Base-by-base conservation (phyloP, 2,888 invertebrate species). In the Drosophila fungiperda region DNA sequence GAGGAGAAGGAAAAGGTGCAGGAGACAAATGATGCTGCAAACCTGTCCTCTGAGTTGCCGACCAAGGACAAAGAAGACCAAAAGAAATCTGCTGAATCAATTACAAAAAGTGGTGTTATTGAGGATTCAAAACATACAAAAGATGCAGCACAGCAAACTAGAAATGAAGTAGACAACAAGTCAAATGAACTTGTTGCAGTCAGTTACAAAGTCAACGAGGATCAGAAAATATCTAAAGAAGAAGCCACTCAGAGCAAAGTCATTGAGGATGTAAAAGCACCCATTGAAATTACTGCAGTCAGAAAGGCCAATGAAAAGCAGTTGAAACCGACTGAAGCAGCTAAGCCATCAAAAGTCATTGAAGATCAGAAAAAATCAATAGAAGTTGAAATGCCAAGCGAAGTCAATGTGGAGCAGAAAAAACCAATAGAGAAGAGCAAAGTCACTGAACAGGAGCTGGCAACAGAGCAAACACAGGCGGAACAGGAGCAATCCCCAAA, bases 1-100 rank as follows among this genome's bases (percentile, higher is more conserved):
- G 89, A 90, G 64, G 86, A 89, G 32, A 73, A 50, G 12, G 69
- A 73, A 20, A 32, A 70, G 38, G 60, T 61, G 17, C 42, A 15
- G 26, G 42, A 20, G 23, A 29, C 42, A 12, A 58, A 54, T 7
- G 54, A 65, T 26, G 29, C 40, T 48, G 17, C 17, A 8, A 33
- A 17, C 3, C 17, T n/a, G 11, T 17, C 36, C 12, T 60, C 32
- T n/a, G 38, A 40, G 8, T 12, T 20, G 4, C 11, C 26, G 5
- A 26, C 15, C 32, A 57, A 59, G 9, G 12, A 17, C n/a, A 59
- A 60, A 11, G 26, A 59, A 6, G 33, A 50, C 3, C 17, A 26
- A 2, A 33, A 36, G 33, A 35, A 53, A 9, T 12, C n/a, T 36
- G 20, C 11, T 6, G 15, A 38, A 35, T 32, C 12, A 54, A 32